Conservation (phyloP, 2,113 vertebrate genomes). For the Caracal caracal region DNA sequence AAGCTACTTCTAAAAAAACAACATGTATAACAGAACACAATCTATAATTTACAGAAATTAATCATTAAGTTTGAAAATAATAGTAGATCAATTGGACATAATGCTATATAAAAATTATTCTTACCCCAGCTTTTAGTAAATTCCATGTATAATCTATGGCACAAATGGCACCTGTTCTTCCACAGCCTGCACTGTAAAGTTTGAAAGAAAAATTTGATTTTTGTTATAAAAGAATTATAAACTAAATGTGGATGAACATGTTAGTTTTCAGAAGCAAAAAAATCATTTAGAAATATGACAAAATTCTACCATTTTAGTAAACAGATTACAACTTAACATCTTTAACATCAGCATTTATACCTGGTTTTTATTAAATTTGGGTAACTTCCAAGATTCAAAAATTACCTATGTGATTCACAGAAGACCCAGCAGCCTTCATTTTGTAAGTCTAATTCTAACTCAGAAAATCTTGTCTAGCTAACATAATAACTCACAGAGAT, state of each 20-base stretch:
- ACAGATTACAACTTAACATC: neutral
- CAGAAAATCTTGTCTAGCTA: neutral
- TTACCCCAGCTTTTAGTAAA: constrained; percentile 98
- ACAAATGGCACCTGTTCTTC: constrained; percentile 99
- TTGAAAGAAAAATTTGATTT: constrained; percentile 49
- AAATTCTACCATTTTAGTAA: constrained; percentile 33
- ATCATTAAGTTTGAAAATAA: neutral
- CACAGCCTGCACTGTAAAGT: constrained; percentile 96
- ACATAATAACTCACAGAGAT: neutral
- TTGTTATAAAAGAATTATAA: constrained; percentile 46
- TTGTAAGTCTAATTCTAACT: constrained; percentile 5
- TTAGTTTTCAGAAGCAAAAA: constrained; percentile 43
- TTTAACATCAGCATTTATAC: neutral
- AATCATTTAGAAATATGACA: neutral
- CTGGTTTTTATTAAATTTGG: constrained; percentile 24
- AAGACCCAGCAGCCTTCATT: neutral
- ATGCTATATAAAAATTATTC: constrained; percentile 70
- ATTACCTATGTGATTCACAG: neutral
- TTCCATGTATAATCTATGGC: constrained; percentile 99
- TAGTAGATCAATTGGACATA: neutral
- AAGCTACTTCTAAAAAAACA: constrained; percentile 43
- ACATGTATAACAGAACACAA: neutral
- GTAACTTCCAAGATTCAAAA: neutral
- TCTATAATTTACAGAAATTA: neutral
- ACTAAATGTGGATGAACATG: neutral